Base-by-base conservation (phyloP, 2,888 invertebrate species). In the Acanthopleura granulata region DNA sequence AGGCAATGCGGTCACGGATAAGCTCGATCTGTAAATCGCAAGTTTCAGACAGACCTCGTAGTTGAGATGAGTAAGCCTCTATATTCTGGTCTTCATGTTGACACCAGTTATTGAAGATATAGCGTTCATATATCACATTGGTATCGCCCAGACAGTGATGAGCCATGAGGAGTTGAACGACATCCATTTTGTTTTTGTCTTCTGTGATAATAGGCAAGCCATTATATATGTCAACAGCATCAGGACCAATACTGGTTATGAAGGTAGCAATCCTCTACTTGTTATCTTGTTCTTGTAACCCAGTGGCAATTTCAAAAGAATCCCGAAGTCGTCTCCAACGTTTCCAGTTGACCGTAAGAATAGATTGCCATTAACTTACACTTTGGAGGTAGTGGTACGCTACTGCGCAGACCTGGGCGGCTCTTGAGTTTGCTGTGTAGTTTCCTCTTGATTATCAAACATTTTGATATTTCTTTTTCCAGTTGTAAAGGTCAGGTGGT, bases 71-170 rank as follows among this genome's bases (percentile, higher is more conserved):
- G 30, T 69, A 69, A 69, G 69, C 14, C 3, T 3, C 69, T 9
- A 69, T 69, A 30, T 69, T 69, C 25, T 69, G 6, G 1, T 69
- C 69, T 14, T 69, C 6, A 1, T 6, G 16, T 14, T 69, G 69
- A 18, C 3, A 18, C 11, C 69, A 4, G 30, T 69, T 29, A 15
- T 69, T 69, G 25, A 69, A 69, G 18, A 57, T 57, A 12, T 57
- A 57, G 1, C 69, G 4, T 14, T 69, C 69, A 15, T 69, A 69
- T 22, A 69, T 69, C 1, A 69, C 30, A 69, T 69, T 69, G 9
- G 29, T 9, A 4, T 69, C 15, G 11, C 29, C 69, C 4, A 69
- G 69, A 30, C 69, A 69, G 69, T 69, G 29, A n/a, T 3, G 3
- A 4, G 16, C 15, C 30, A 29, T 69, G 3, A 69, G 30, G 4